Evolutionary conservation across 53 echinoderm and acorn worm species (phyloP), one percentile per base, ranked within the genome.

Genomic region (Apostichopus leukothele): DNA sequence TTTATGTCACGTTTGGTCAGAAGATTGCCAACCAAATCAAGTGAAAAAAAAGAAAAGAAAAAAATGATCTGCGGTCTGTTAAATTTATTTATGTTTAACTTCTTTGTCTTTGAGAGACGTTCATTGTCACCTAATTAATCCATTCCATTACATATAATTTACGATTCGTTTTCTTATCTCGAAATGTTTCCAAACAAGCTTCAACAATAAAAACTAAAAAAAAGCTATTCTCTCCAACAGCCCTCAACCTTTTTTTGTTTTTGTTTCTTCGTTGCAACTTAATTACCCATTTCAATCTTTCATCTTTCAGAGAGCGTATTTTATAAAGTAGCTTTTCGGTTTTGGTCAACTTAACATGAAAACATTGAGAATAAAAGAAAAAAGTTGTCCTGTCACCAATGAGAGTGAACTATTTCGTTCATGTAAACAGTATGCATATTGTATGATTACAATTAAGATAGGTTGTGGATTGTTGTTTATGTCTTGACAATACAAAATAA

Each of bases 381-480:
- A 63, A 61, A 63, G 63, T 13, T 16, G 63, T 63, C 12, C 63
- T 63, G 63, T 63, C 63, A 63, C 16, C 39, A 39, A 39, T 1
- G 39, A 39, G 39, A 39, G 39, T 39, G 39, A 39, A 39, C 39
- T 39, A 39, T 39, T 39, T 39, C 39, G 39, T 63, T 63, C 53
- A 50, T 79, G 53, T 79, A 79, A 79, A 79, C 79, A 79, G 51
- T 79, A 79, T 79, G 79, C 39, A 79, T 79, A 52, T 79, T 79
- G 79, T 19, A 79, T 79, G 16, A 53, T 4, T 16, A 53, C 79
- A 51, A 79, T 79, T 79, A 13, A 51, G 50, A 79, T 18, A 50
- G 51, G 53, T 19, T 51, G 79, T 63, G 16, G 50, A 79, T 79
- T 51, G 79, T 79, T 79, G 79, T 79, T 79, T 79, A 79, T 79